Conservation (phyloP, 2,888 invertebrate genomes). For the Fabriciana adippe region DNA sequence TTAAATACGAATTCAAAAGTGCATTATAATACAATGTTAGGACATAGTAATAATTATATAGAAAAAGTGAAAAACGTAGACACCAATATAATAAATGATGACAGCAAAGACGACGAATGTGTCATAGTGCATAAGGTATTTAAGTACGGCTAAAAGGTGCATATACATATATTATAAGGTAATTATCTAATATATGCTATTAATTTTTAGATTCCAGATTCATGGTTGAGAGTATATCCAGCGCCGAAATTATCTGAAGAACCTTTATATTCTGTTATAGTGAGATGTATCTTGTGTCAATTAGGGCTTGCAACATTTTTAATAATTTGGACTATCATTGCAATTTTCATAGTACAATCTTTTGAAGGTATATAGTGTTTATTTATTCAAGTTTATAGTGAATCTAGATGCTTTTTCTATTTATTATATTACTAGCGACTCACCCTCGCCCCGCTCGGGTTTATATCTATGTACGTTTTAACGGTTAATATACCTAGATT, state of each 20-base stretch:
- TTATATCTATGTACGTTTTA: too few relatives aligned
- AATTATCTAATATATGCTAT: background rate
- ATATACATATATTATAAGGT: background rate
- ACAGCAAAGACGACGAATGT: background rate
- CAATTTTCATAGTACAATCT: constrained; percentile 84
- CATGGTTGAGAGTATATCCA: constrained; percentile 82
- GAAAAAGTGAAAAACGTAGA: constrained; percentile 7
- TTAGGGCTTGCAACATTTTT: constrained; percentile 83
- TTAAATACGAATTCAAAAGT: constrained; percentile 22
- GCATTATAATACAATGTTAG: constrained; percentile 38
- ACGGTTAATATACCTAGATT: too few relatives aligned
- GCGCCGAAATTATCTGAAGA: constrained; percentile 64
- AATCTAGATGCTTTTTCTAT: too few relatives aligned
- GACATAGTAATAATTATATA: constrained; percentile 11
- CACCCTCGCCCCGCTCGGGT: too few relatives aligned
- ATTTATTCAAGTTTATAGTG: background rate
- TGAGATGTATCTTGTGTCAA: constrained; percentile 81
- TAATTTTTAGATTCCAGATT: constrained; percentile 50
- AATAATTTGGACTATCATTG: constrained; percentile 84
- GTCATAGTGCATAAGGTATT: constrained; percentile 19
- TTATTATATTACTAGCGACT: too few relatives aligned
- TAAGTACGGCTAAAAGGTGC: background rate
- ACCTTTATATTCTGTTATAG: constrained; percentile 57
- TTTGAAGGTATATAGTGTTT: constrained; percentile 81
- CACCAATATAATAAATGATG: background rate